Evolutionary conservation across 2,888 invertebrate genomes (phyloP), one percentile per base, ranked within the genome.

Genomic region (Aricia artaxerxes): DNA sequence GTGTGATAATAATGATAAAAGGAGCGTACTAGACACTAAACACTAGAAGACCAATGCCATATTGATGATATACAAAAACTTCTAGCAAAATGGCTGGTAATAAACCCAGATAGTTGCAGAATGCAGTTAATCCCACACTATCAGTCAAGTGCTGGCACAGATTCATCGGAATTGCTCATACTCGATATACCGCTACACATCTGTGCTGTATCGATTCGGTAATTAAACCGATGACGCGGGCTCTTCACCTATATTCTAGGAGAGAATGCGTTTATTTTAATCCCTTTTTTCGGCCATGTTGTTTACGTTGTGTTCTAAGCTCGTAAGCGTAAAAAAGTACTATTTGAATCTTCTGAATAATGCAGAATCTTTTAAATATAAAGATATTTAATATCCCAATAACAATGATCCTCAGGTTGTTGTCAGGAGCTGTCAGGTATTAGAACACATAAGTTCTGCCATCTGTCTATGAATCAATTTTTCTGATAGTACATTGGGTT

Each of bases 81-180:
- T 16, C 4, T 69, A 38, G 69, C 69, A 69, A 69, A 13, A 7
- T 1, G 13, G 35, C 16, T 69, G 35, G 13, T 69, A 69, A 24
- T 69, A 11, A 35, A 13, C 35, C 13, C 2, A 35, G 13, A 61
- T 69, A 13, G 35, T 38, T 13, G 35, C 40, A 44, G 16, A 75
- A 31, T 75, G 31, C 76, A 38, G 57, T 76, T 35, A 57, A 35
- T 69, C 53, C 53, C 76, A 16, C 57, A 35, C 13, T 44, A 35
- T 76, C 75, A 76, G 76, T 35, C 53, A 35, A 49, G 76, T 76
- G 76, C 88, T 92, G 88, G 89, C 92, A 91, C 89, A 91, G 87
- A 91, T 91, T 87, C 83, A 92, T 89, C 89, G 92, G 92, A 92
- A 91, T 92, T 90, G 89, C 86, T 88, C 85, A 89, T 90, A 90